These are phyloP conservation scores for Dryadula phaetusa DNA, from an alignment of 2,888 invertebrate genomes.

Conservation along the genomic window DNA sequence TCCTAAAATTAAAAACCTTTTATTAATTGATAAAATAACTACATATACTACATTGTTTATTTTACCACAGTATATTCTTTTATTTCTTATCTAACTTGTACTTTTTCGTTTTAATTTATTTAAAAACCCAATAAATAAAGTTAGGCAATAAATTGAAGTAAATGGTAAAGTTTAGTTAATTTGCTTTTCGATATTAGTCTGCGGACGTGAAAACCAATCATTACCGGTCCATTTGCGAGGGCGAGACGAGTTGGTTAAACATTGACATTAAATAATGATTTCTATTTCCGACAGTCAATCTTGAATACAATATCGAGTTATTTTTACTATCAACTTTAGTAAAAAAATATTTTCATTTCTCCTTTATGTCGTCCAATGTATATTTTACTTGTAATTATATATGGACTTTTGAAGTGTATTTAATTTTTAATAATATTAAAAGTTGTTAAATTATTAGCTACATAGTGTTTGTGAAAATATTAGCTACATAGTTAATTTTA, in stretches of 20 bases:
- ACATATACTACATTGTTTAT: no score
- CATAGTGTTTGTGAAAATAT: no score
- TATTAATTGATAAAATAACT: no score
- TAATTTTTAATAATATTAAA: no score
- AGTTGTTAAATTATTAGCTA: no score
- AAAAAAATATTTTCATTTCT: no score
- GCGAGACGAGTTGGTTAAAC: constrained; percentile 70
- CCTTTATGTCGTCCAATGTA: no score
- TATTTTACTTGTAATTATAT: no score
- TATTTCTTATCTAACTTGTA: background rate
- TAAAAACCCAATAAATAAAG: constrained; percentile 31
- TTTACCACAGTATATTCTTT: background rate
- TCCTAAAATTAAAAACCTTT: no score
- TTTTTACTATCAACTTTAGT: background rate
- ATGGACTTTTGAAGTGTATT: no score
- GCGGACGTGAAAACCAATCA: constrained; percentile 60
- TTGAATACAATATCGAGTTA: constrained; percentile 46
- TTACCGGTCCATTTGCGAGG: constrained; percentile 76
- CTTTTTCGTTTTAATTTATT: background rate
- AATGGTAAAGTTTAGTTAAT: constrained; percentile 43
- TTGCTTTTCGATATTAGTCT: constrained; percentile 41
- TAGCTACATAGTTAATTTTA: no score
- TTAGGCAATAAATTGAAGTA: constrained; percentile 40
- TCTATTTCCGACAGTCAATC: constrained; percentile 66
- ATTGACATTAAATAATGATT: constrained; percentile 81